A percentile compares a stretch with the other conserved stretches of the same genome.
These are phyloP conservation scores for Gulo gulo DNA, from an alignment of 2,113 vertebrate species.

Conservation along the genomic window DNA sequence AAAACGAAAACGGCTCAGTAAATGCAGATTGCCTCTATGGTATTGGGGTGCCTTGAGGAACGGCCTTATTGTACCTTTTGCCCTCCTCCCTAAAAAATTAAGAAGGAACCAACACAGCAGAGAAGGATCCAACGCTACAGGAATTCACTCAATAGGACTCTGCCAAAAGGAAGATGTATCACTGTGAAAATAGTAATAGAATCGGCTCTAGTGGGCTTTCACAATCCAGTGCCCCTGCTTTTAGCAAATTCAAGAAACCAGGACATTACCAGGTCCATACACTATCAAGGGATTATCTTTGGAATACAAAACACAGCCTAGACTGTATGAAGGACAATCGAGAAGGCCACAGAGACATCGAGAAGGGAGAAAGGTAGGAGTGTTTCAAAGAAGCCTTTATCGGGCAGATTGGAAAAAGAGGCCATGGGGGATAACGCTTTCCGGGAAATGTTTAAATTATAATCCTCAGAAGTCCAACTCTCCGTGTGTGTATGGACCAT, in stretches of 20 bases:
- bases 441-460: constrained; percentile 55
- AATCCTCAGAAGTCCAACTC: constrained; percentile 70
- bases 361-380: background rate
- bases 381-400: constrained; percentile 23
- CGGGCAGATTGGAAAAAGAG: background rate
- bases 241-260: constrained; percentile 43
- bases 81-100: background rate
- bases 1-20: constrained; percentile 22
- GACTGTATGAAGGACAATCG: constrained; percentile 24
- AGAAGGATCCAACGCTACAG: background rate
- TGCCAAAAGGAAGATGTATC: constrained; percentile 34
- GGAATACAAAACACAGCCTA: constrained; percentile 8
- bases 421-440: constrained; percentile 35
- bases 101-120: background rate
- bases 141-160: background rate
- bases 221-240: constrained; percentile 39
- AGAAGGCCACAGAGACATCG: background rate
- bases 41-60: background rate
- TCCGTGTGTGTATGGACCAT: constrained; percentile 69
- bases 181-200: constrained; percentile 20
- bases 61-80: background rate
- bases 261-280: constrained; percentile 33
- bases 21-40: background rate
- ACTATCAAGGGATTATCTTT: constrained; percentile 42
- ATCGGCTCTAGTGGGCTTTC: background rate